Evolutionary conservation across 2,888 invertebrate genomes (phyloP).

Genomic region (Latheticus oryzae): DNA sequence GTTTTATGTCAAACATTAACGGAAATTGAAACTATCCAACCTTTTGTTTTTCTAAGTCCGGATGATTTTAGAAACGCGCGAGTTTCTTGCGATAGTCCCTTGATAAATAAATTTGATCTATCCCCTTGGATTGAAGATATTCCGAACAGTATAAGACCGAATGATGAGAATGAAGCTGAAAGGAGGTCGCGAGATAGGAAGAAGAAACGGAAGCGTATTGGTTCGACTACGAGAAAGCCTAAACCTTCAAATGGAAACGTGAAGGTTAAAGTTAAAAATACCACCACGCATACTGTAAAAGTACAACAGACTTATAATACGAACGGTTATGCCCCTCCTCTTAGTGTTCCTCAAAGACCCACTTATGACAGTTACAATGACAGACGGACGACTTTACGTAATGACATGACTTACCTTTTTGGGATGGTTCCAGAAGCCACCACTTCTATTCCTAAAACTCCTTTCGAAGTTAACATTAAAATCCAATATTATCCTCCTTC

Average conservation of each 20-base stretch:
- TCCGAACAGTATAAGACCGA: slow-evolving; percentile 24
- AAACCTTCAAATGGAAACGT: slow-evolving; percentile 37
- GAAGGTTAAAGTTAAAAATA: slow-evolving; percentile 40
- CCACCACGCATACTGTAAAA: slow-evolving; percentile 32
- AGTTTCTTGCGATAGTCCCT: slow-evolving; percentile 67
- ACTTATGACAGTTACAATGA: slow-evolving; percentile 26
- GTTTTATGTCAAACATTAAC: slow-evolving; percentile 77
- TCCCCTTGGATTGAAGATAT: slow-evolving; percentile 71
- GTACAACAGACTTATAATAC: slow-evolving; percentile 32
- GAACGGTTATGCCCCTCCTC: slow-evolving; percentile 5
- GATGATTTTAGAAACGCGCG: slow-evolving; percentile 72
- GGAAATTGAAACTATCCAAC: slow-evolving; percentile 76
- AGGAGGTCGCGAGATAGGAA: slow-evolving; percentile 1
- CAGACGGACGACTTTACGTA: slow-evolving; percentile 25
- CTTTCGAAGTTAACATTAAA: slow-evolving; percentile 57
- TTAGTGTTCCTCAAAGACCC: slow-evolving; percentile 39
- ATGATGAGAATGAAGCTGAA: slow-evolving; percentile 1
- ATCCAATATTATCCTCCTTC: slow-evolving; percentile 54
- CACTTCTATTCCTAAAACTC: slow-evolving; percentile 34
- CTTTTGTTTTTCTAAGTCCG: slow-evolving; percentile 75
- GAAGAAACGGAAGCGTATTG: slow-evolving; percentile 28
- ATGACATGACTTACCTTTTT: slow-evolving; percentile 48
- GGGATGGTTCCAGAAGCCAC: slow-evolving; percentile 41
- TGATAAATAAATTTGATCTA: slow-evolving; percentile 71
- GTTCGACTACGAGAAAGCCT: slow-evolving; percentile 36